Evolutionary conservation across 2,797 vertebrate species (phyloP).

Genomic region (Tolypeutes matacus): DNA sequence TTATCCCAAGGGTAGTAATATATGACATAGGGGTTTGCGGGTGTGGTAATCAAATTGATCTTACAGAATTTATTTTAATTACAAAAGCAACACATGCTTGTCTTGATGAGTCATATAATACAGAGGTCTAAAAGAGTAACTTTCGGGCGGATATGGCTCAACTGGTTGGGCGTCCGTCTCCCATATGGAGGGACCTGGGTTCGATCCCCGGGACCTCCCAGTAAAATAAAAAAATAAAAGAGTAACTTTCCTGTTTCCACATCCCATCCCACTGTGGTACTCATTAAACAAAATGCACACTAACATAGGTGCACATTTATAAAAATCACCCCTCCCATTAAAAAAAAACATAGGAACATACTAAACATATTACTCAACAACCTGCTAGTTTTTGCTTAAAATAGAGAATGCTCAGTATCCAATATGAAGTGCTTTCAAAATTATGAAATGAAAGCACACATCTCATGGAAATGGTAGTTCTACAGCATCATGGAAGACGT

Average conservation of each 20-base stretch:
- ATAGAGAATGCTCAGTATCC: background rate
- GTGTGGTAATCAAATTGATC: background rate
- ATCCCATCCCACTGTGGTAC: background rate
- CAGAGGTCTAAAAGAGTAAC: background rate
- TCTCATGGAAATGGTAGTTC: background rate
- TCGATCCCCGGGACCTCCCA: too few species aligned
- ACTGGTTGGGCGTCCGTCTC: too few species aligned
- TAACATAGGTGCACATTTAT: background rate
- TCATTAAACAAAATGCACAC: background rate
- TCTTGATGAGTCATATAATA: constrained; percentile 20
- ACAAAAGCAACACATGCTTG: background rate
- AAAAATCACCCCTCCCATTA: background rate
- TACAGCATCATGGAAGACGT: background rate
- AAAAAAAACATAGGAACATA: background rate
- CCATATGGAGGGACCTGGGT: too few species aligned
- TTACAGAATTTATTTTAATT: background rate
- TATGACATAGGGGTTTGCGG: background rate
- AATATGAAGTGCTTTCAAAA: background rate
- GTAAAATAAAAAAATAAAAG: too few species aligned
- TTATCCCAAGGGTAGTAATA: background rate
- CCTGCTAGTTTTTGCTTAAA: background rate
- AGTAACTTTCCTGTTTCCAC: background rate
- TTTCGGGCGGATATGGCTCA: too few species aligned
- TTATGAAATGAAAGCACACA: background rate
- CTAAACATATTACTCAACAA: background rate